A percentile compares a stretch with the other conserved stretches of the same genome.
These are phyloP conservation scores for Sciaenops ocellatus DNA, from an alignment of 2,797 vertebrate species.

Conservation along the genomic window DNA sequence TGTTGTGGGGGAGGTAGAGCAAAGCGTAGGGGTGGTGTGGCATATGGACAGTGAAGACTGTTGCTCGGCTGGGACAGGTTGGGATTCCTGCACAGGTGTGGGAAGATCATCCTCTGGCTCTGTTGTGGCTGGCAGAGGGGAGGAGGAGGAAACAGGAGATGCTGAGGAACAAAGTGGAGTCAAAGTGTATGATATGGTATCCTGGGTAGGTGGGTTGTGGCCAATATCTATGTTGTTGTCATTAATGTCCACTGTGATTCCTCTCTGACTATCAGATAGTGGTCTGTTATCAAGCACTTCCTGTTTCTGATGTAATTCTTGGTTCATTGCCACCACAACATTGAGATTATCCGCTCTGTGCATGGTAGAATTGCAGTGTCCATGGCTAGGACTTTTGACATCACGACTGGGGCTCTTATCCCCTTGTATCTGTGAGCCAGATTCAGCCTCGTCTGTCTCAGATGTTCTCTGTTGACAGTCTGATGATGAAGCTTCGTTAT, in stretches of 20 bases:
- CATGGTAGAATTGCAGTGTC: constrained; percentile 26
- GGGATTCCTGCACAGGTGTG: constrained; percentile 86
- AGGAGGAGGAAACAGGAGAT: constrained; percentile 59
- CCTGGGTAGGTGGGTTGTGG: constrained; percentile 43
- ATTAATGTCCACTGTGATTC: constrained; percentile 79
- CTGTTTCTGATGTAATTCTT: constrained; percentile 58
- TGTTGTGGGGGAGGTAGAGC: constrained; percentile 35
- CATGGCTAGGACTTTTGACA: constrained; percentile 39
- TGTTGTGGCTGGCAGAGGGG: constrained; percentile 56
- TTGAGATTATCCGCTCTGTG: constrained; percentile 60
- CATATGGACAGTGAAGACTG: constrained; percentile 38
- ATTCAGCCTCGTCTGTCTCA: constrained; percentile 34
- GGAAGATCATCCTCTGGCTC: constrained; percentile 78
- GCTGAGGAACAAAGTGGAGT: constrained; percentile 49
- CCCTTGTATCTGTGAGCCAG: constrained; percentile 35
- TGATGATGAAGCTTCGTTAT: constrained; percentile 34
- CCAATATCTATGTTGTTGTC: constrained; percentile 76
- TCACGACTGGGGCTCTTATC: constrained; percentile 42
- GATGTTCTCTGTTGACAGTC: constrained; percentile 45
- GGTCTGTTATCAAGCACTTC: constrained; percentile 77
- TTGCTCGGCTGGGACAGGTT: constrained; percentile 62
- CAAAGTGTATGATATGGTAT: constrained; percentile 41
- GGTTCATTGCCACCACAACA: constrained; percentile 46
- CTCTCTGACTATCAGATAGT: constrained; percentile 50
- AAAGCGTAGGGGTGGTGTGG: constrained; percentile 32